Evolutionary conservation across 2,888 invertebrate species (phyloP), one percentile per base, ranked within the genome.

Genomic region (Pantelozetes paolii): DNA sequence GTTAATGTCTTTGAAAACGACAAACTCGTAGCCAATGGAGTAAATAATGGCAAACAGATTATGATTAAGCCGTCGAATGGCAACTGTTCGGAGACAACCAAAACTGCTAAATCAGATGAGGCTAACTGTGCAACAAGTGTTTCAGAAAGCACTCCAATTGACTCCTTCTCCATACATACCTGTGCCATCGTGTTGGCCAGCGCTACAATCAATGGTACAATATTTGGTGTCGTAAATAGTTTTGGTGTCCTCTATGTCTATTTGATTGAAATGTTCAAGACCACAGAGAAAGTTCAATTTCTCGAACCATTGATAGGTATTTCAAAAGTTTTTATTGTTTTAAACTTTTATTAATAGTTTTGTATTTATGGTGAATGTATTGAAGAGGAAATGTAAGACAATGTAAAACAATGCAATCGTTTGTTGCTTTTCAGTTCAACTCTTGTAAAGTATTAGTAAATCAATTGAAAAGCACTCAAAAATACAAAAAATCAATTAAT

Each of bases 171-270:
- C 5, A 28, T 71, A 15, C 74, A 74, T 62, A 50, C 57, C 70
- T 45, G 70, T 48, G 40, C 57, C 9, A 72, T 76, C 15, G 71
- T 74, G 23, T 32, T 92, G 57, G 91, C 89, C 59, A 92, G 94
- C 75, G 92, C 94, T 82, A 84, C 92, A 75, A 90, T 90, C 80
- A 94, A 95, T 83, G 94, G 94, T 8, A 88, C 94, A 71, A 85
- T 95, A 71, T 94, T 94, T 82, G 92, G 94, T 67, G 88, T 92
- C 62, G 92, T 95, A 80, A 95, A 95, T 84, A 90, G 90, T 0
- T 93, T 90, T 81, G 90, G 93, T 78, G 88, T 92, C 36, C 86
- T 94, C 77, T 91, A 90, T 81, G 85, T 86, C 9, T 87, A 88
- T 77, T 85, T 93, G 62, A 85, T 86, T 79, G 85, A 86, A 71